phyloP scores from a whole-genome alignment of 2,797 vertebrate genomes.

The Manis pentadactyla region DNA sequence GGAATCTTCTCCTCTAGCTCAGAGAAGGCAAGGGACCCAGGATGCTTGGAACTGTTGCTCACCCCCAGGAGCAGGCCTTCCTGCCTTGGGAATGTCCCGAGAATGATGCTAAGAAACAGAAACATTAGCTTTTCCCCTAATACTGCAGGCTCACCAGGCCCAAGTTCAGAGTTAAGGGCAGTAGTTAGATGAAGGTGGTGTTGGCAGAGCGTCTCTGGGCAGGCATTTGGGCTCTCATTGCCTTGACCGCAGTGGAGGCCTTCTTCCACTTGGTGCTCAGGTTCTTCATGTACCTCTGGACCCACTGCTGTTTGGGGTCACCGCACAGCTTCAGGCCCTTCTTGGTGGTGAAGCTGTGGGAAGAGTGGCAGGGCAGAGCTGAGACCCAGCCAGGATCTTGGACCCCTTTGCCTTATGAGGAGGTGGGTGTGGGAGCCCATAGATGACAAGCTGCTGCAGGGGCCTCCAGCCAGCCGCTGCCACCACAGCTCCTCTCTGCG shows the following conservation, averaged over 20 bases:
- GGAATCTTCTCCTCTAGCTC: not conserved
- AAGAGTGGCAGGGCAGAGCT: not conserved
- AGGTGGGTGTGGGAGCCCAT: not conserved
- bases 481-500: accelerated
- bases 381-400: not conserved
- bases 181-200: not conserved
- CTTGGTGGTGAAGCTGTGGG: slow-evolving; percentile 64
- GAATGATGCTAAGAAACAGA: not conserved
- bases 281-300: slow-evolving; percentile 35
- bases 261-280: slow-evolving; percentile 12
- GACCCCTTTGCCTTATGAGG: not conserved
- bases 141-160: not conserved
- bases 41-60: not conserved
- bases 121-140: not conserved
- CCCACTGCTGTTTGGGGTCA: slow-evolving; percentile 49
- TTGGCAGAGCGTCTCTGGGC: accelerated
- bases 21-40: not conserved
- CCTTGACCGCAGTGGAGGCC: accelerated
- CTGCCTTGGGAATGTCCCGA: not conserved
- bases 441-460: not conserved
- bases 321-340: slow-evolving; percentile 31
- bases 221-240: accelerated
- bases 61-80: not conserved
- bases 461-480: too few species aligned
- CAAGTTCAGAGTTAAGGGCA: too few species aligned